Evolutionary conservation across 2,888 invertebrate species (phyloP), one percentile per base, ranked within the genome.

Genomic region (Drosophila lacicola): DNA sequence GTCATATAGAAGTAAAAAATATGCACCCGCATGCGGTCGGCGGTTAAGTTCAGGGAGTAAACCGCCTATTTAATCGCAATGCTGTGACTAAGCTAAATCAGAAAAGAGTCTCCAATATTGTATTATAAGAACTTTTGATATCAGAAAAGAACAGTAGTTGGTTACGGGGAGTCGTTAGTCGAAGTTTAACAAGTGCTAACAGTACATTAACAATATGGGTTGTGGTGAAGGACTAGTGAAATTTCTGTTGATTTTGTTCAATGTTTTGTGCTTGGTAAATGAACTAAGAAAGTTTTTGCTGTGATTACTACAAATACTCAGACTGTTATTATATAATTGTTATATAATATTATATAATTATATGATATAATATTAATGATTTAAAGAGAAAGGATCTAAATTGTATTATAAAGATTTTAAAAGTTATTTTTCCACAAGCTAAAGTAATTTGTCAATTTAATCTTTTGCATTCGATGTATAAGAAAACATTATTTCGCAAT

Each of bases 251-350:
- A 11, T 56, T 10, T 5, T 53, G 11, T 68, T 74, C 14, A 68
- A 63, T 39, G 1, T 41, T 9, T 19, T 63, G 13, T 47, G 60
- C 41, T 14, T 73, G 73, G 73, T 74, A 73, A 67, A 25, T 58
- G 49, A 14, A 1, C 17, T 42, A 29, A 8, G 0, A 42, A 19
- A 10, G 17, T 21, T 4, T 11, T 5, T 41, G 25, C 13, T 29
- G 46, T 14, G 46, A 11, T 46, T 11, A 47, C 29, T 11, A 14
- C 29, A 29, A 29, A 29, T 29, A 8, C 8, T 2, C 29, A 29
- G 29, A 29, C 8, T 8, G 29, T 17, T 17, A 11, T n/a, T 37
- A 37, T 5, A 5, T 29, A n/a, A n/a, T n/a, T n/a, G n/a, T n/a
- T n/a, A n/a, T n/a, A n/a, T n/a, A n/a, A n/a, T n/a, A n/a, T n/a